Base-by-base conservation (phyloP, 2,113 vertebrate species). In the Ictalurus furcatus region DNA sequence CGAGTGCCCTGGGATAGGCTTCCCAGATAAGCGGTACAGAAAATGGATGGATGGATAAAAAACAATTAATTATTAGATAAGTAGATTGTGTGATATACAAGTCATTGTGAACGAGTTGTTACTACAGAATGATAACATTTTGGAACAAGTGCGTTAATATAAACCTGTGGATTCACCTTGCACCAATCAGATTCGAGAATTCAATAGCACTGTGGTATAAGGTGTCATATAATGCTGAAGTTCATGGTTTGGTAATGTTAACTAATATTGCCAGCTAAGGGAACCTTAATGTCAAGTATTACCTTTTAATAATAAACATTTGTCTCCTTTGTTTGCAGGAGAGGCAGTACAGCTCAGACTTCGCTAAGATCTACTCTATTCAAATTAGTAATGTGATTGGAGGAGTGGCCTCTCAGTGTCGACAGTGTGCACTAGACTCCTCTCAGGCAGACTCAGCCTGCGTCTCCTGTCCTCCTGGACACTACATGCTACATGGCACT, bases 341-440 rank as follows among this genome's bases (percentile, higher is more conserved):
- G 80, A 97, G 95, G 71, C 95, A 94, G 67, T 97, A 97, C 92
- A 97, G 96, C 34, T 90, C 84, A 0, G 97, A 99, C 1, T 90
- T 96, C 23, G 98, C 97, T 90, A 99, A 97, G 93, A 96, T 99
- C 90, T 99, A 97, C 93, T 97, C 97, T n/a, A 69, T 99, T 94
- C 96, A 96, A 1, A 89, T 99, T 93, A 97, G 96, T 91, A 99
- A 99, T 0, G 97, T 96, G 67, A 93, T 97, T 1, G 95, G 95
- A 0, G 98, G 98, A 0, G 98, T 98, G 87, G 97, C 98, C 23
- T 98, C 97, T 3, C 95, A 96, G 91, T 99, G 98, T 91, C 97
- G 94, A 9, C 97, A 88, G 23, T 99, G 98, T 25, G 97, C 96
- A 63, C 91, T 97, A 14, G 94, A 94, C 40, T 92, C 93, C 0